These are phyloP conservation scores for Agrochola lychnidis DNA, from an alignment of 2,888 invertebrate genomes.

Conservation along the genomic window DNA sequence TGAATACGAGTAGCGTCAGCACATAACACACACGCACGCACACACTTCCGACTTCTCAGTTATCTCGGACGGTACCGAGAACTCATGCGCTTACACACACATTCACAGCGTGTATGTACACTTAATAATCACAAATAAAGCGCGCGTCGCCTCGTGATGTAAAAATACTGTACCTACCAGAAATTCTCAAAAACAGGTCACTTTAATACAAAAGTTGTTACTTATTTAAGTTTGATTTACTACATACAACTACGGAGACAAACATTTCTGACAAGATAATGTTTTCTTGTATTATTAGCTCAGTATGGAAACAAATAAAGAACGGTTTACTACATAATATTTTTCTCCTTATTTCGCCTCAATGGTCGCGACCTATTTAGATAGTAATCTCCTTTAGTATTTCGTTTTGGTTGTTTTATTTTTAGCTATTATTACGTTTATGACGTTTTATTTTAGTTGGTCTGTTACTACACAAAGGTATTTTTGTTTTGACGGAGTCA, in stretches of 20 bases:
- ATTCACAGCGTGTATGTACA: too few relatives aligned
- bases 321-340: slow-evolving; percentile 42
- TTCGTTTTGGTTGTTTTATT: slow-evolving; percentile 30
- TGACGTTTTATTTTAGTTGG: slow-evolving; percentile 14
- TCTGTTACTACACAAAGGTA: not conserved
- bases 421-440: slow-evolving; percentile 4
- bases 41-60: too few relatives aligned
- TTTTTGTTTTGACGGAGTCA: not conserved
- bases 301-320: slow-evolving; percentile 37
- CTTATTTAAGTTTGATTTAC: slow-evolving; percentile 30
- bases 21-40: too few relatives aligned
- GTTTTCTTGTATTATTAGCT: slow-evolving; percentile 31
- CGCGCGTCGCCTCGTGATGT: too few relatives aligned
- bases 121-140: too few relatives aligned
- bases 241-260: not conserved
- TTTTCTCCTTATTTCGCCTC: slow-evolving; percentile 41
- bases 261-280: slow-evolving; percentile 32
- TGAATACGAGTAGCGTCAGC: too few relatives aligned
- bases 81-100: too few relatives aligned
- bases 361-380: slow-evolving; percentile 53
- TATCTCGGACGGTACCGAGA: too few relatives aligned
- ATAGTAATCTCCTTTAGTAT: slow-evolving; percentile 38
- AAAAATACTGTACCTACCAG: not conserved
- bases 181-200: slow-evolving; percentile 1
- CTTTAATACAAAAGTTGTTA: not conserved